These are phyloP conservation scores for Stylophora pistillata DNA, from an alignment of 64 coral and sea anemone species.

Conservation along the genomic window DNA sequence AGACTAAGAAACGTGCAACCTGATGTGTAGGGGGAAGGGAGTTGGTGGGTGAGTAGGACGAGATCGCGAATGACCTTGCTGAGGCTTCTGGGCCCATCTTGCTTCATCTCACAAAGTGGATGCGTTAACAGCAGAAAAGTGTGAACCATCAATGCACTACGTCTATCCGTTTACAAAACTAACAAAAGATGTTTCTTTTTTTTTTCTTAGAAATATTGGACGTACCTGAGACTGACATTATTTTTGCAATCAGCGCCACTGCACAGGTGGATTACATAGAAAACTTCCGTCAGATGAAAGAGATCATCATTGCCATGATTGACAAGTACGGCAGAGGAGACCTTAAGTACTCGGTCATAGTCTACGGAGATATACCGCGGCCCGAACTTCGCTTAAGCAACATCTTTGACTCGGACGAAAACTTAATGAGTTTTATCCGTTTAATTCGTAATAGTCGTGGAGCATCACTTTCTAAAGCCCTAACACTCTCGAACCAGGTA, in stretches of 20 bases:
- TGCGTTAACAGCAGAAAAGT: no score
- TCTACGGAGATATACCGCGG: conserved; percentile 54
- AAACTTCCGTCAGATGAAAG: conserved; percentile 88
- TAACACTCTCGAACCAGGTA: conserved; percentile 23
- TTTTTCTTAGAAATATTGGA: conserved; percentile 47
- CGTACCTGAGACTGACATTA: conserved; percentile 69
- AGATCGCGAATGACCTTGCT: no score
- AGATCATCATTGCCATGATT: conserved; percentile 79
- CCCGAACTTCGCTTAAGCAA: conserved; percentile 45
- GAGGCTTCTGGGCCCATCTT: no score
- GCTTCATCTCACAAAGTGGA: no score
- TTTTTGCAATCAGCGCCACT: conserved; percentile 79
- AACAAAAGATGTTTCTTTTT: neutral
- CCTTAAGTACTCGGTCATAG: conserved; percentile 62
- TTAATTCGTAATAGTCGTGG: conserved; percentile 12
- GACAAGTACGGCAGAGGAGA: conserved; percentile 68
- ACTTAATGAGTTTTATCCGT: conserved; percentile 11
- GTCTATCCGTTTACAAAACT: neutral
- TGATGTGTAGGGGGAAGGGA: no score
- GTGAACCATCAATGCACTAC: no score
- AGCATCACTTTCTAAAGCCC: conserved; percentile 14
- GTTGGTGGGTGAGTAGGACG: no score
- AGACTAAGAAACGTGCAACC: no score
- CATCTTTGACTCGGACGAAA: conserved; percentile 50
- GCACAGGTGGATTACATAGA: conserved; percentile 10